Base-by-base conservation (phyloP, 2,113 vertebrate genomes). In the Apodemus sylvaticus region DNA sequence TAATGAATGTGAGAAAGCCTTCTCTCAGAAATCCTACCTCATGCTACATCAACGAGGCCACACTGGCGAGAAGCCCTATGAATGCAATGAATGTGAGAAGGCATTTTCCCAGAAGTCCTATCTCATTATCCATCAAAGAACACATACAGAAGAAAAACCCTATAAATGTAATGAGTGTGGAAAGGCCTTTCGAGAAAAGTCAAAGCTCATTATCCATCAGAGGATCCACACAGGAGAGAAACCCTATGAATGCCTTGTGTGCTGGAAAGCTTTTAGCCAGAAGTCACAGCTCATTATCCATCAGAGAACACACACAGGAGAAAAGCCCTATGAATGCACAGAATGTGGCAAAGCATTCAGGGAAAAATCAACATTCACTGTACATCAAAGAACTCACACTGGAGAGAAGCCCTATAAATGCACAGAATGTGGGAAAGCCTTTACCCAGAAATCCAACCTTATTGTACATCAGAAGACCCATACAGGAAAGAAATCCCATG, bases 21-120 rank as follows among this genome's bases (percentile, higher is more conserved):
- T 98, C 97, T 98, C 98, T 0, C 98, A 98, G 92, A 98, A 95
- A 92, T 98, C 98, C 76, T 98, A 98, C 81, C 96, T 98, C 76
- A 98, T 98, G 92, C 95, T 98, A 81, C 98, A 98, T 92, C 92
- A 90, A 55, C 97, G 98, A 79, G 97, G 98, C 51, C 98, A 98
- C 93, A 97, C 97, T 55, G 97, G 97, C 89, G 98, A 98, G 93
- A 98, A 98, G n/a, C 98, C 97, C 0, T 98, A 98, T 0, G 89
- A 98, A 85, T 98, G 98, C 87, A 97, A 85, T 0, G 99, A 99
- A 5, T 99, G 99, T 4, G 99, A 99, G 13, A 99, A 99, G 77
- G 98, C 99, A 12, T 99, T 99, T 98, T 99, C 99, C 42, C 98
- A 99, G 1, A 99, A 99, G 94, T 99, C 99, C 64, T 99, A 99